Evolutionary conservation across 1,140 invertebrate species (phyloP).

Genomic region (Cyphomyrmex costatus): DNA sequence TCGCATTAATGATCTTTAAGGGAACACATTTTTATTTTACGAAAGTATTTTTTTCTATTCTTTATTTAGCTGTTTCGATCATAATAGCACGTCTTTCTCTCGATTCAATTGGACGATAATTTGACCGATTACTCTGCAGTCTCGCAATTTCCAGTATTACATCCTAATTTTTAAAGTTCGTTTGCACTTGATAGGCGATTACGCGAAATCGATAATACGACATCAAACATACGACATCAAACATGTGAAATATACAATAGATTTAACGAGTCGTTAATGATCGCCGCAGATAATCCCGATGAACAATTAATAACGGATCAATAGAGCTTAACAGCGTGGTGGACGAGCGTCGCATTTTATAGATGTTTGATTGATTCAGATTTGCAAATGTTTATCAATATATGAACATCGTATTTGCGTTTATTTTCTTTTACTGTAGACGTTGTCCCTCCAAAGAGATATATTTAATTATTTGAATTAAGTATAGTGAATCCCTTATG

Average conservation of each 20-base stretch:
- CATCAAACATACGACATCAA: slow-evolving; percentile 33
- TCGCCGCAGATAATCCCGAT: slow-evolving; percentile 34
- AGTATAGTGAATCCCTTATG: not conserved
- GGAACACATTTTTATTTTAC: not conserved
- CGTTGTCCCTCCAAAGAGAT: not conserved
- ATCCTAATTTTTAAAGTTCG: slow-evolving; percentile 49
- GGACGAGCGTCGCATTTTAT: not conserved
- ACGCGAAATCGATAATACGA: slow-evolving; percentile 48
- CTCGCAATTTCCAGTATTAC: slow-evolving; percentile 51
- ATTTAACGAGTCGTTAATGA: slow-evolving; percentile 62
- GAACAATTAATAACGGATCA: slow-evolving; percentile 49
- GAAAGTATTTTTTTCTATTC: slow-evolving; percentile 10
- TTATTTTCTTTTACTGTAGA: slow-evolving; percentile 5
- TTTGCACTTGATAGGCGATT: slow-evolving; percentile 30
- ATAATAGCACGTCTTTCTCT: slow-evolving; percentile 28
- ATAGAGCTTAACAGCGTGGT: slow-evolving; percentile 21
- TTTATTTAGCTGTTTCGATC: slow-evolving; percentile 14
- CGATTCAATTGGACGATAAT: slow-evolving; percentile 39
- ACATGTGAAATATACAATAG: slow-evolving; percentile 38
- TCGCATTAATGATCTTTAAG: not conserved
- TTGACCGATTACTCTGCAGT: not conserved
- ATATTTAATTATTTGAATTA: not conserved
- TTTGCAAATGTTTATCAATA: slow-evolving; percentile 37
- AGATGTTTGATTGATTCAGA: slow-evolving; percentile 44
- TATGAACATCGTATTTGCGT: slow-evolving; percentile 26